phyloP scores from a whole-genome alignment of 2,113 vertebrate species.

The Rhynchomys soricoides region DNA sequence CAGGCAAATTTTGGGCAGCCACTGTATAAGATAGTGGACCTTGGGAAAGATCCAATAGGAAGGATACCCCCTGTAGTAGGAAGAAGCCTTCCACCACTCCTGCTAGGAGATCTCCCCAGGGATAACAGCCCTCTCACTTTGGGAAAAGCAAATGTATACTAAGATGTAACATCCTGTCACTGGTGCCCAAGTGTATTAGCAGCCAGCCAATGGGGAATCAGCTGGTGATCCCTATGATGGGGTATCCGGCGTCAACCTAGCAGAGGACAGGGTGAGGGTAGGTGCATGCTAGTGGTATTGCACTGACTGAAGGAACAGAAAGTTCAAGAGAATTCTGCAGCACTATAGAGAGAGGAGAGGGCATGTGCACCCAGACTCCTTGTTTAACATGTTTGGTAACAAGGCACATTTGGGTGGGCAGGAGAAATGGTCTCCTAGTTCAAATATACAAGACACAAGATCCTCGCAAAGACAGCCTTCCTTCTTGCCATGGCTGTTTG shows the following conservation, averaged over 20 bases:
- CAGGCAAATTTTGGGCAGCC: neutral
- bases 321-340: neutral
- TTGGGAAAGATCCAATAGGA: rapidly evolving
- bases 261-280: neutral
- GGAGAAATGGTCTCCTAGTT: no score
- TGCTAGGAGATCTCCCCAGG: neutral
- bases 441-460: no score
- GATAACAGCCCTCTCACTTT: no score
- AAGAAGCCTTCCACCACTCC: neutral
- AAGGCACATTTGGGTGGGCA: rapidly evolving
- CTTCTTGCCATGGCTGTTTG: no score
- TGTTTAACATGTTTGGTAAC: rapidly evolving
- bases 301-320: neutral
- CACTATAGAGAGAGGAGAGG: neutral
- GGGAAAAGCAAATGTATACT: no score
- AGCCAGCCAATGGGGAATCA: neutral
- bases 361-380: no score
- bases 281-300: rapidly evolving
- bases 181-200: rapidly evolving
- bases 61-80: neutral
- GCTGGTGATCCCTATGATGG: rapidly evolving
- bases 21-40: rapidly evolving
- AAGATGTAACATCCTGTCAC: neutral
- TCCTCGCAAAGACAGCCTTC: neutral
- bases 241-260: rapidly evolving